A percentile compares a stretch with the other conserved stretches of the same genome.
These are phyloP conservation scores for Hylaeus volcanicus DNA, from an alignment of 1,140 invertebrate species.

Conservation along the genomic window DNA sequence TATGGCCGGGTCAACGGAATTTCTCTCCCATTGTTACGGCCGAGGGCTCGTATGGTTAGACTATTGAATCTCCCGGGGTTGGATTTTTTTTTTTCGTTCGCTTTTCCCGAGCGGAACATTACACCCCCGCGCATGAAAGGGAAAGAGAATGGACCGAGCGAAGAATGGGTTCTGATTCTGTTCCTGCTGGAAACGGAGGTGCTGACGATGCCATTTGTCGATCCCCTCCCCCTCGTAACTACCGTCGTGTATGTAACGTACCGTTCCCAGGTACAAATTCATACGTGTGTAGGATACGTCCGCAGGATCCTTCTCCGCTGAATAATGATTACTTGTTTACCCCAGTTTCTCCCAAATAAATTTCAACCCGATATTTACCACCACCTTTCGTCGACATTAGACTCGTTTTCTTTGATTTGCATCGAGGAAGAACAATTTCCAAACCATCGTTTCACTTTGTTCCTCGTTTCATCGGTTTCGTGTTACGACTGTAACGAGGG, in stretches of 20 bases:
- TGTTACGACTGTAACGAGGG: conserved; percentile 9
- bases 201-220: conserved; percentile 69
- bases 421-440: too few relatives aligned
- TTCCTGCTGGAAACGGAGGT: conserved; percentile 64
- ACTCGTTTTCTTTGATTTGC: neutral
- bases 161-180: conserved; percentile 71
- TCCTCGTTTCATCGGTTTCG: conserved; percentile 20
- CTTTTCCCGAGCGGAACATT: conserved; percentile 50
- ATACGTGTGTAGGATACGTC: conserved; percentile 22
- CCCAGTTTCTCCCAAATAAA: neutral
- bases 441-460: neutral
- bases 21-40: conserved; percentile 56
- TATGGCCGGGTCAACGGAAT: conserved; percentile 46
- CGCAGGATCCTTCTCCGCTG: neutral
- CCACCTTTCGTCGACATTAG: neutral
- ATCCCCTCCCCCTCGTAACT: conserved; percentile 53
- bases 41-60: conserved; percentile 55
- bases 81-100: conserved; percentile 47
- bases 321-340: conserved; percentile 38
- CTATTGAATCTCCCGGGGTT: conserved; percentile 42
- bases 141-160: conserved; percentile 57
- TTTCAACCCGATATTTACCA: neutral
- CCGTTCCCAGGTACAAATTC: conserved; percentile 48
- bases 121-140: conserved; percentile 49
- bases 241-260: conserved; percentile 26